phyloP scores from a whole-genome alignment of 2,113 vertebrate species.

The Gadus macrocephalus region DNA sequence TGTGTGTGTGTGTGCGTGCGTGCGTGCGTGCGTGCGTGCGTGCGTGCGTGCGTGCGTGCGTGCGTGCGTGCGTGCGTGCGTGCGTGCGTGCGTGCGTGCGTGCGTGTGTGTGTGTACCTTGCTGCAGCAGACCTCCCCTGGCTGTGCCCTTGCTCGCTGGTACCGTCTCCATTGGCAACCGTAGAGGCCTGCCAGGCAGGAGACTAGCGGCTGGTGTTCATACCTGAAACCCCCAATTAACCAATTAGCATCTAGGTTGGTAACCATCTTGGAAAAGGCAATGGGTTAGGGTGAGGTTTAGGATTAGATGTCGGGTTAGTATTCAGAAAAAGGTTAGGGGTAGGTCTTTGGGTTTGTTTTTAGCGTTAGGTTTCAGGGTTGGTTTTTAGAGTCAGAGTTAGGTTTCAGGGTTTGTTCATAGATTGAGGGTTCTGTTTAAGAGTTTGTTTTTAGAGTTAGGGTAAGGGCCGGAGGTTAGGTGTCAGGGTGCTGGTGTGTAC shows the following conservation, averaged over 20 bases:
- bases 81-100: conserved; percentile 20
- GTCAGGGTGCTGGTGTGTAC: conserved; percentile 46
- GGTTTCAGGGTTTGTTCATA: too few species aligned
- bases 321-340: too few species aligned
- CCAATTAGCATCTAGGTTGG: background rate
- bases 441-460: too few species aligned
- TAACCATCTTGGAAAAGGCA: too few species aligned
- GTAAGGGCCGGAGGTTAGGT: background rate
- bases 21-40: conserved; percentile 10
- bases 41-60: background rate
- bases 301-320: too few species aligned
- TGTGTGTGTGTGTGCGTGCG: conserved; percentile 6
- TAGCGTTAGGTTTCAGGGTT: too few species aligned
- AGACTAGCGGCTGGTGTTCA: conserved; percentile 81
- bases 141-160: conserved; percentile 72
- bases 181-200: conserved; percentile 83
- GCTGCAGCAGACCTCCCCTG: conserved; percentile 83
- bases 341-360: too few species aligned
- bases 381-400: too few species aligned
- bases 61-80: conserved; percentile 15
- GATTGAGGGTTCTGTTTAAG: too few species aligned
- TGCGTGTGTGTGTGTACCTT: conserved; percentile 57
- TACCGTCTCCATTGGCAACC: conserved; percentile 86
- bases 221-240: conserved; percentile 55
- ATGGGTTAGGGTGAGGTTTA: too few species aligned